Evolutionary conservation across 2,888 invertebrate species (phyloP).

Genomic region (Erebia palarica): DNA sequence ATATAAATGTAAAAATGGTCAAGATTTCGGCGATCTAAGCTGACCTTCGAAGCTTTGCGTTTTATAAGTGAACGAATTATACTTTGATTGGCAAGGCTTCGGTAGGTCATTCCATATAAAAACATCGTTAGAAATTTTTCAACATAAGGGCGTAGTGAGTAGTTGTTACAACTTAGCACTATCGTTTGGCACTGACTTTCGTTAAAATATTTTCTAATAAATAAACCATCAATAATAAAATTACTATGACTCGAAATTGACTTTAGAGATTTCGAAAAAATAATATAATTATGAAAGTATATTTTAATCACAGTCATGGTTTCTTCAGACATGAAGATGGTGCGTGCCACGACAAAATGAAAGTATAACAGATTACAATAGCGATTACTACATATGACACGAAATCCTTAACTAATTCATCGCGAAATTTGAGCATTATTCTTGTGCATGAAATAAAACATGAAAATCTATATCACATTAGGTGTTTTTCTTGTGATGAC

Average conservation of each 20-base stretch:
- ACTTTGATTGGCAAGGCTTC: constrained; percentile 54
- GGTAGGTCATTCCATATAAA: constrained; percentile 65
- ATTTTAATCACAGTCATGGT: constrained; percentile 79
- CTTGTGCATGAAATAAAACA: constrained; percentile 77
- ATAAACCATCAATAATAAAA: constrained; percentile 25
- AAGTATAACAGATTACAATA: constrained; percentile 64
- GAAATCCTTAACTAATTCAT: constrained; percentile 79
- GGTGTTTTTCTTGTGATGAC: constrained; percentile 66
- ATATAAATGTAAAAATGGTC: constrained; percentile 70
- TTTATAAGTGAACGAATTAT: constrained; percentile 32
- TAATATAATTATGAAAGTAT: constrained; percentile 53
- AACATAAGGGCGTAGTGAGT: constrained; percentile 61
- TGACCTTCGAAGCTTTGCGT: constrained; percentile 69
- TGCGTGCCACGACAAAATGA: constrained; percentile 73
- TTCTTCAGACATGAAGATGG: constrained; percentile 64
- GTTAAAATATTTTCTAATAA: constrained; percentile 58
- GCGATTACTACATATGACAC: constrained; percentile 79
- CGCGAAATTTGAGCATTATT: constrained; percentile 80
- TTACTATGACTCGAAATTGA: constrained; percentile 55
- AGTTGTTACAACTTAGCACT: constrained; percentile 78
- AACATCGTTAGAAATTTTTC: constrained; percentile 61
- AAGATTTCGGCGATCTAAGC: constrained; percentile 80
- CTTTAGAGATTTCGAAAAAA: constrained; percentile 64
- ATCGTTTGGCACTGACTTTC: constrained; percentile 79
- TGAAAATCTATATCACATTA: constrained; percentile 70